Conservation (phyloP, 2,888 invertebrate genomes). For the Drosophila formosana region DNA sequence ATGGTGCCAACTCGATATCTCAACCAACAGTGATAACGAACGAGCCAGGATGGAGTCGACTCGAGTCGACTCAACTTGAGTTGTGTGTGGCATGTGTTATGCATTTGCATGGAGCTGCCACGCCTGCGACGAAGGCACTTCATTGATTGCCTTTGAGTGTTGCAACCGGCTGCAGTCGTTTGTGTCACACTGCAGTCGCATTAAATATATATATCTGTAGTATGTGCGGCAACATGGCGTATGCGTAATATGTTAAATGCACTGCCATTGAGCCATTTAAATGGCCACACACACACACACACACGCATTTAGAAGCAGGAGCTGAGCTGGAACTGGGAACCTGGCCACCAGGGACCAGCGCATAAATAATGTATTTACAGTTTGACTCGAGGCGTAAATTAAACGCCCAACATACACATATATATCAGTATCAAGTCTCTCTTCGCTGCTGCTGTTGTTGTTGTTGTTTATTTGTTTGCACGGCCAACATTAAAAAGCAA, state of each 20-base stretch:
- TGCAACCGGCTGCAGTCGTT: conserved; percentile 41
- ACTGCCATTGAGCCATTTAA: conserved; percentile 50
- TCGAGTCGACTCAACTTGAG: too few relatives aligned
- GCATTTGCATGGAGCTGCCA: conserved; percentile 46
- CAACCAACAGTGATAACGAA: conserved; percentile 38
- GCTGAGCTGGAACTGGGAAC: conserved; percentile 21
- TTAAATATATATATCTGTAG: conserved; percentile 50
- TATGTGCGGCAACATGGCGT: conserved; percentile 46
- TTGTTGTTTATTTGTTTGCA: conserved; percentile 59
- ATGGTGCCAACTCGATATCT: conserved; percentile 52
- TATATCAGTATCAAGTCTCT: conserved; percentile 23
- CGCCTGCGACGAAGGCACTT: conserved; percentile 52
- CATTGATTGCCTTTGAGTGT: conserved; percentile 74
- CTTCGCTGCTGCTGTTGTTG: neutral
- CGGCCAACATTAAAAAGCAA: conserved; percentile 68
- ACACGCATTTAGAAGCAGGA: conserved; percentile 2
- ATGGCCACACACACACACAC: conserved; percentile 29
- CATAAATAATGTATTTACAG: conserved; percentile 63
- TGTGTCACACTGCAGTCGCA: conserved; percentile 57
- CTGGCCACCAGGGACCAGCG: neutral
- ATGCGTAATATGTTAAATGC: conserved; percentile 63
- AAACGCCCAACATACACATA: conserved; percentile 39
- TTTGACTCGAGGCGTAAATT: conserved; percentile 69
- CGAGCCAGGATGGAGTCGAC: neutral
- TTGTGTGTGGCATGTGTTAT: neutral